Evolutionary conservation across 2,797 vertebrate species (phyloP).

Genomic region (Iguana delicatissima): DNA sequence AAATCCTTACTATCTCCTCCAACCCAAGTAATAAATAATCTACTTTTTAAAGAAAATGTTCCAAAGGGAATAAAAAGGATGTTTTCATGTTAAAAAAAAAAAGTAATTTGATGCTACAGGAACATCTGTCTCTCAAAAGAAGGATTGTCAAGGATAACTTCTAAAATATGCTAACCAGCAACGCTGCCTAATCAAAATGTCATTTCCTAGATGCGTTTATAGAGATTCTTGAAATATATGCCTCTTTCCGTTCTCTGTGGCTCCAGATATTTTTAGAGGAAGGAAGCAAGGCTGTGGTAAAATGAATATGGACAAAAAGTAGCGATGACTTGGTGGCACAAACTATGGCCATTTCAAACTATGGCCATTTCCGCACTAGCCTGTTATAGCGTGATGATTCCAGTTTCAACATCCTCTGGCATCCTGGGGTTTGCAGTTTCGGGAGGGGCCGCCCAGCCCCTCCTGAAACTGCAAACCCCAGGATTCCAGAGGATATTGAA

Average conservation of each 20-base stretch:
- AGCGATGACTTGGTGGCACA: background rate
- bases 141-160: conserved; percentile 27
- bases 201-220: fast-evolving
- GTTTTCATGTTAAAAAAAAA: conserved; percentile 68
- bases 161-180: background rate
- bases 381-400: no score
- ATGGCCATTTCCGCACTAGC: no score
- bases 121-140: conserved; percentile 55
- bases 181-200: background rate
- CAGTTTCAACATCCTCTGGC: no score
- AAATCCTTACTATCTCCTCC: conserved; percentile 75
- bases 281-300: no score
- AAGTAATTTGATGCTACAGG: conserved; percentile 60
- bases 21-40: conserved; percentile 47
- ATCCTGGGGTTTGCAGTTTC: no score
- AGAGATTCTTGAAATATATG: background rate
- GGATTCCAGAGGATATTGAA: no score
- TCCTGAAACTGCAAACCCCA: no score
- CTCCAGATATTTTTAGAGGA: background rate
- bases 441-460: no score
- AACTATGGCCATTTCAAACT: no score
- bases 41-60: background rate
- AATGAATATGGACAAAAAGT: background rate
- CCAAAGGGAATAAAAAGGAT: conserved; percentile 39
- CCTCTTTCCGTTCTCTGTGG: background rate